These are phyloP conservation scores for Anorthoa munda DNA, from an alignment of 2,888 invertebrate genomes.

Conservation along the genomic window DNA sequence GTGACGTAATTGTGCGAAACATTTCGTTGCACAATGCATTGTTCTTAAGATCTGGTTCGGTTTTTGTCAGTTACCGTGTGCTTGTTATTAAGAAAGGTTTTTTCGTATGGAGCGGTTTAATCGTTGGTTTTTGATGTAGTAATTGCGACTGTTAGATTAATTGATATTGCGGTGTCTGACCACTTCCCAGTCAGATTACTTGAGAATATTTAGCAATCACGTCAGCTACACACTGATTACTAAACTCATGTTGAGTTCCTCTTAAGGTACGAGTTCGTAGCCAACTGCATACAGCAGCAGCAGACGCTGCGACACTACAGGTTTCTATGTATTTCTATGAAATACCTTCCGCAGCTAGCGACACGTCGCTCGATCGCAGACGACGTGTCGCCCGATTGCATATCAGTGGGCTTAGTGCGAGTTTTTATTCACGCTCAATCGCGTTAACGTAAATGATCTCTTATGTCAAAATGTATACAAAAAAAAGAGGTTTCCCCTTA, in stretches of 20 bases:
- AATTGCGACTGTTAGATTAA: conserved; percentile 33
- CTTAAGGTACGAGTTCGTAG: too few relatives aligned
- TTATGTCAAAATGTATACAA: too few relatives aligned
- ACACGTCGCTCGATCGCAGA: too few relatives aligned
- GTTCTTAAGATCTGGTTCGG: conserved; percentile 68
- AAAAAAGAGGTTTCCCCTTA: too few relatives aligned
- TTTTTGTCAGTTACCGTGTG: conserved; percentile 61
- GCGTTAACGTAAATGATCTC: too few relatives aligned
- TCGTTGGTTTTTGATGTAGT: conserved; percentile 26
- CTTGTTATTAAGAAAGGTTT: conserved; percentile 54
- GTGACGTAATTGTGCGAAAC: conserved; percentile 70
- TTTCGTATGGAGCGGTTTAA: conserved; percentile 20
- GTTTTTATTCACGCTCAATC: too few relatives aligned
- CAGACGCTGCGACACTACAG: too few relatives aligned
- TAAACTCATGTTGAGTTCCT: not conserved
- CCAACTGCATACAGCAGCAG: too few relatives aligned
- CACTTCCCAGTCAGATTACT: conserved; percentile 11
- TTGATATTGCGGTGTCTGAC: conserved; percentile 10
- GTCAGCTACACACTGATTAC: not conserved
- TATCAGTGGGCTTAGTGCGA: too few relatives aligned
- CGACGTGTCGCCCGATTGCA: too few relatives aligned
- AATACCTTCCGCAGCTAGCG: too few relatives aligned
- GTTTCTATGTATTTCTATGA: too few relatives aligned
- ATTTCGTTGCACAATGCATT: conserved; percentile 66
- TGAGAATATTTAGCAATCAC: conserved; percentile 5